phyloP scores from a whole-genome alignment of 2,888 invertebrate species.

The Alviniconcha strummeri region DNA sequence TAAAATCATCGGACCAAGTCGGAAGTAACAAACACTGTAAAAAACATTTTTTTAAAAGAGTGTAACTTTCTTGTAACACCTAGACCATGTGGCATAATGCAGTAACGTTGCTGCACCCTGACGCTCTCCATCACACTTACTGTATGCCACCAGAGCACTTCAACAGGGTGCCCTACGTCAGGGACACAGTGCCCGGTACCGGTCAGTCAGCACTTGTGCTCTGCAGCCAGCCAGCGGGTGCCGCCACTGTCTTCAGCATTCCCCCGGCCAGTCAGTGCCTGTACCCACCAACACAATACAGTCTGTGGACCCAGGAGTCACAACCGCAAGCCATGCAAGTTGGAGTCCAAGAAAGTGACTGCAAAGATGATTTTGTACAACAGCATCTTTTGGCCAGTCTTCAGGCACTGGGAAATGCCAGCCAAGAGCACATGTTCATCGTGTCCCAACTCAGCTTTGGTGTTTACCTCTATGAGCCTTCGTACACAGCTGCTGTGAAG shows the following conservation, averaged over 20 bases:
- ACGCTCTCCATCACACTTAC: background rate
- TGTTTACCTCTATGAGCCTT: constrained; percentile 10
- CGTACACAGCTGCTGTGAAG: background rate
- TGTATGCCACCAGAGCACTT: background rate
- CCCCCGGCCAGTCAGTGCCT: background rate
- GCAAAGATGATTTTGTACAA: constrained; percentile 7
- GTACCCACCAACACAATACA: too few relatives aligned
- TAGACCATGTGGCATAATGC: background rate
- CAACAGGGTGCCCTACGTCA: background rate
- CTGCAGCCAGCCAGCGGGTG: too few relatives aligned
- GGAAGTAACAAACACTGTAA: too few relatives aligned
- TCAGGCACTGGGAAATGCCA: constrained; percentile 3
- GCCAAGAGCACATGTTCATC: constrained; percentile 17
- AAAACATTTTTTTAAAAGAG: too few relatives aligned
- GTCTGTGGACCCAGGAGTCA: background rate
- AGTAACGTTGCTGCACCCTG: background rate
- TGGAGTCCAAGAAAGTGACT: background rate
- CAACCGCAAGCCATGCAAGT: too few relatives aligned
- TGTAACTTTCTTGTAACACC: too few relatives aligned
- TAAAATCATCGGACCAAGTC: too few relatives aligned
- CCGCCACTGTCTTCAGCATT: too few relatives aligned
- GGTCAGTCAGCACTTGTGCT: background rate
- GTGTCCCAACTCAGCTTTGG: constrained; percentile 17
- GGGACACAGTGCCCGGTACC: background rate
- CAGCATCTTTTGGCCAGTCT: constrained; percentile 8